Base-by-base conservation (phyloP, 2,888 invertebrate genomes). In the Lomographa bimaculata region DNA sequence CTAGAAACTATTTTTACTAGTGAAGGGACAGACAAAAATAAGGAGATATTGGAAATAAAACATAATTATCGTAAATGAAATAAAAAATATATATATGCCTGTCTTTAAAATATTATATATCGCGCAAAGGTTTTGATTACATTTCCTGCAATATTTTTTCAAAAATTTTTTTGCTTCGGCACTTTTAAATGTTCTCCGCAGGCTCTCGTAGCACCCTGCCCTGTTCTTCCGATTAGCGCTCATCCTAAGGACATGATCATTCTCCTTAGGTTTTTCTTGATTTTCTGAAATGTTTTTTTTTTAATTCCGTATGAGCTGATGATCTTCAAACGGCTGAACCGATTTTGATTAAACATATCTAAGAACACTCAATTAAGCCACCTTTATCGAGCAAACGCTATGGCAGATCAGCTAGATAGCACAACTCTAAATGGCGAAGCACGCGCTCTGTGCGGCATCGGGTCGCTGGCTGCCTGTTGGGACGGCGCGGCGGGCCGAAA, bases 181-280 rank as follows among this genome's bases (percentile, higher is more conserved):
- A 41, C 45, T 50, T 36, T 34, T 45, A 3, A 54, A 37, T 33
- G 44, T 57, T 45, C 7, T 49, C 34, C 59, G 46, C 46, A 57
- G 47, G 41, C 28, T 54, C 3, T 54, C 42, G 45, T 60, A 57
- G 50, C 60, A 57, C 46, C 54, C 53, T 48, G 55, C 59, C 54
- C 57, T 58, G 54, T 57, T 56, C 54, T 52, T 49, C 19, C 58
- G 49, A 50, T 59, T 59, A 47, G 45, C 24, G 42, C 52, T 50
- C 40, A 46, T 57, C 45, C 57, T 57, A 45, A 53, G 57, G 38
- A 55, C 39, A 48, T 56, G 57, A 17, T 50, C 32, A 46, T 44
- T 46, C 30, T 41, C 41, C 30, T 39, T 28, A 23, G 17, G 23
- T 28, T 18, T 23, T 20, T 7, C 32, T 32, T 39, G 38, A 39